Conservation (phyloP, 53 echinoderm and acorn worm species). For the Mesocentrotus franciscanus region DNA sequence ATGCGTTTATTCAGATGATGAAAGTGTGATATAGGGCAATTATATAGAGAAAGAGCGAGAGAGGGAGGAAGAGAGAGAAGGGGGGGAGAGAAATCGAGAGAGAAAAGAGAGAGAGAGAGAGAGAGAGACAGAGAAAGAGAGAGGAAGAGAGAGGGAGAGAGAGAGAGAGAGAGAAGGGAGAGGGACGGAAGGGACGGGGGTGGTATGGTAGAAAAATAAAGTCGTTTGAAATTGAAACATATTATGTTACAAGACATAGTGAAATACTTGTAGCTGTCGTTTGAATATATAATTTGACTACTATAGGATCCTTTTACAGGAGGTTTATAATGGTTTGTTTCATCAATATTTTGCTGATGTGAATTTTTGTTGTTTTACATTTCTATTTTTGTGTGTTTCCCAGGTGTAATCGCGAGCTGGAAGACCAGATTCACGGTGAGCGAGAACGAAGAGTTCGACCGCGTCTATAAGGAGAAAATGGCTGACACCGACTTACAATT, state of each 20-base stretch:
- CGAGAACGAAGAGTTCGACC: constrained; percentile 60
- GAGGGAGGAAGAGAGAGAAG: not conserved
- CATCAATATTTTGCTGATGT: no score
- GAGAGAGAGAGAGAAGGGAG: not conserved
- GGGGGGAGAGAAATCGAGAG: not conserved
- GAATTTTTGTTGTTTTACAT: not conserved
- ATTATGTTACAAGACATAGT: no score
- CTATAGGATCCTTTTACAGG: no score
- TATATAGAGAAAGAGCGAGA: not conserved
- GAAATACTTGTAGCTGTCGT: no score
- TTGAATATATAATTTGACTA: no score
- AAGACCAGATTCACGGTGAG: constrained; percentile 51
- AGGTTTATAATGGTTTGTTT: no score
- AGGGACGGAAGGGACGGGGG: not conserved
- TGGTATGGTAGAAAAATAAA: no score
- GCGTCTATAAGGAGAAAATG: constrained; percentile 51
- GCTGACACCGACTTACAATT: constrained; percentile 45
- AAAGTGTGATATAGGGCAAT: not conserved
- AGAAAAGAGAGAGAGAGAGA: not conserved
- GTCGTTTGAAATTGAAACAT: no score
- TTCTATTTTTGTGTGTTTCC: not conserved
- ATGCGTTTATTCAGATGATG: not conserved
- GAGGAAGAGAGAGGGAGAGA: not conserved
- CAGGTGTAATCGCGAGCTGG: constrained; percentile 52
- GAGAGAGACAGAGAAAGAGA: not conserved